Evolutionary conservation across 1,140 invertebrate genomes (phyloP).

Genomic region (Neodiprion pinetum): DNA sequence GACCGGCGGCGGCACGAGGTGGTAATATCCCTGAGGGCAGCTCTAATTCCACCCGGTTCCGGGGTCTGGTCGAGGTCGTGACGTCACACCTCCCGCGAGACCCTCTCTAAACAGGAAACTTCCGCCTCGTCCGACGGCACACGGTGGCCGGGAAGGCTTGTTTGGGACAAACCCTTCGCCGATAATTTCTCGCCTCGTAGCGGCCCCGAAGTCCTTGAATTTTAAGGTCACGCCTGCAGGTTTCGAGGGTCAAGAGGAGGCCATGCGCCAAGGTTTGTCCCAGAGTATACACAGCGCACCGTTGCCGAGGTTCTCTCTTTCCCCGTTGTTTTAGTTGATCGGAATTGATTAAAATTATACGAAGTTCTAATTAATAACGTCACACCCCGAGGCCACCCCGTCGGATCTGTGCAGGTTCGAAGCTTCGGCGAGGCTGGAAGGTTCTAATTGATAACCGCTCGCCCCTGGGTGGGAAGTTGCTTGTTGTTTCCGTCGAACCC

Average conservation of each 20-base stretch:
- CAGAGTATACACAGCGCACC: not conserved
- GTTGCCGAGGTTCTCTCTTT: not conserved
- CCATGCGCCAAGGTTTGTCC: not conserved
- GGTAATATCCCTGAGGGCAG: not conserved
- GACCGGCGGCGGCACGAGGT: not conserved
- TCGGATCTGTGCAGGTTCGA: not conserved
- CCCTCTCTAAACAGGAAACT: not conserved
- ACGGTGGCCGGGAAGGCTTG: not conserved
- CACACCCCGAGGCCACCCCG: not conserved
- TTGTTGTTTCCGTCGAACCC: not conserved
- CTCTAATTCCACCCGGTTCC: not conserved
- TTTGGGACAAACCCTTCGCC: not conserved
- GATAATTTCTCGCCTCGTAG: not conserved
- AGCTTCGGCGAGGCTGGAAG: not conserved
- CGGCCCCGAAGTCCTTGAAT: not conserved
- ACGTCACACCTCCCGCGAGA: conserved; percentile 1
- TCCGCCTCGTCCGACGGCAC: not conserved
- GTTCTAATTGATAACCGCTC: conserved; percentile 5
- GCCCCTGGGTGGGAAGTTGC: not conserved
- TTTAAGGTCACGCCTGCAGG: not conserved
- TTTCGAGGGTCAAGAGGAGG: not conserved
- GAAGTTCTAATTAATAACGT: conserved; percentile 2
- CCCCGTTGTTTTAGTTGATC: not conserved
- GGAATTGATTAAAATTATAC: conserved; percentile 2
- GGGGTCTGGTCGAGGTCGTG: not conserved